A percentile compares a stretch with the other conserved stretches of the same genome.
These are phyloP conservation scores for Acrossocheilus fasciatus DNA, from an alignment of 2,797 vertebrate species.

Conservation along the genomic window DNA sequence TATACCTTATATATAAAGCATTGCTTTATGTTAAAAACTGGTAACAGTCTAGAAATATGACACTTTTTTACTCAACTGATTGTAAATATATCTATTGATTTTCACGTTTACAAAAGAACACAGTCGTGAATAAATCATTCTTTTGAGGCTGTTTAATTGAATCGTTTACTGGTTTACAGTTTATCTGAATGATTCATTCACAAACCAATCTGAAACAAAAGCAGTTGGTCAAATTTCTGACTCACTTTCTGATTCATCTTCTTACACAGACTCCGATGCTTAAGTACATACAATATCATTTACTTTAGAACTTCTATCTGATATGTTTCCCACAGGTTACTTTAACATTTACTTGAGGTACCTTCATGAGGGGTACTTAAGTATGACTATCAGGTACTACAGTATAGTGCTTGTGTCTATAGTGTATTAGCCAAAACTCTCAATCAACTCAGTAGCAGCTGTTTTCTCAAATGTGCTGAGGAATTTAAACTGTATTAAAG, in stretches of 20 bases:
- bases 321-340: background rate
- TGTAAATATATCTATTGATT: background rate
- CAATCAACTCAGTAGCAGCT: constrained; percentile 28
- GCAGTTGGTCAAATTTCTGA: background rate
- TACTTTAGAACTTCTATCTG: background rate
- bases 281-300: background rate
- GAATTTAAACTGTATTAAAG: constrained; percentile 35
- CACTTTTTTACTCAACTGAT: background rate
- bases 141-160: background rate
- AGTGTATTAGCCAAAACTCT: constrained; percentile 11
- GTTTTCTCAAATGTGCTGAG: constrained; percentile 28
- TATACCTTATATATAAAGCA: no score
- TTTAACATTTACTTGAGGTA: background rate
- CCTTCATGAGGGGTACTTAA: background rate
- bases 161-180: background rate
- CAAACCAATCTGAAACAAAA: background rate
- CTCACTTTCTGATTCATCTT: background rate
- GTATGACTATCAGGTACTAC: background rate
- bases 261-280: background rate
- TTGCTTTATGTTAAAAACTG: no score
- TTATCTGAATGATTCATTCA: background rate
- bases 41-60: no score
- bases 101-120: background rate
- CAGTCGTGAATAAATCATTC: background rate
- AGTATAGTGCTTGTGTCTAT: background rate